These are phyloP conservation scores for Pseudomugil tenellus DNA, from an alignment of 2,797 vertebrate species.

Conservation along the genomic window DNA sequence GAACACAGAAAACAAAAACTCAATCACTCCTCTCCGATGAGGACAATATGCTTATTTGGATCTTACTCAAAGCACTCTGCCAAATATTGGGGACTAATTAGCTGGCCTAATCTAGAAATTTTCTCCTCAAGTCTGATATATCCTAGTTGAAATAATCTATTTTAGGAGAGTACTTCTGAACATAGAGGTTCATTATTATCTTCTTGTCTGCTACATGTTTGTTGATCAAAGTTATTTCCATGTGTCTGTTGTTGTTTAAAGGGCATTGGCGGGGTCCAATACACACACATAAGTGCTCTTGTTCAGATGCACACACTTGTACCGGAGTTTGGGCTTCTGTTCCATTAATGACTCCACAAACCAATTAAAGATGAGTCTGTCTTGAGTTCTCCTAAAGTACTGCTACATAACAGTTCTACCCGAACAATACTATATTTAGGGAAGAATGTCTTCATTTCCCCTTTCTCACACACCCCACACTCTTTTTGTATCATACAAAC, in stretches of 20 bases:
- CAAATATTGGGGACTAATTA: constrained; percentile 77
- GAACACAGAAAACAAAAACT: constrained; percentile 56
- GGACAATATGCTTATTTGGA: constrained; percentile 80
- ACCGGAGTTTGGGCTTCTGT: constrained; percentile 49
- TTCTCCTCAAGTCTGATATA: constrained; percentile 72
- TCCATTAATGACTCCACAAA: constrained; percentile 73
- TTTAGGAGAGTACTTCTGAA: constrained; percentile 72
- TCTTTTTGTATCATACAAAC: constrained; percentile 15
- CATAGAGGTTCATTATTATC: constrained; percentile 77
- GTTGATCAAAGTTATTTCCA: constrained; percentile 77
- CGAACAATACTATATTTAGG: constrained; percentile 74
- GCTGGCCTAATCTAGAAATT: constrained; percentile 76
- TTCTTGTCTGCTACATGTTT: constrained; percentile 79
- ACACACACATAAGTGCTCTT: constrained; percentile 6
- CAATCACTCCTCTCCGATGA: constrained; percentile 50
- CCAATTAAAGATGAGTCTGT: constrained; percentile 72
- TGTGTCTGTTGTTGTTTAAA: constrained; percentile 77
- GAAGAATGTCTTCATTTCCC: constrained; percentile 50
- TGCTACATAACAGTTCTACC: constrained; percentile 44
- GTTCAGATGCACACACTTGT: constrained; percentile 37
- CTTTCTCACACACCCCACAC: constrained; percentile 23
- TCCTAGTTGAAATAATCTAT: constrained; percentile 76
- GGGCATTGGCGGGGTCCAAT: constrained; percentile 67
- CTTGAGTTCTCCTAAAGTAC: constrained; percentile 65
- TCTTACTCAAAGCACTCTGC: constrained; percentile 58